Conservation (phyloP, 2,888 invertebrate genomes). For the Pandemis corylana region DNA sequence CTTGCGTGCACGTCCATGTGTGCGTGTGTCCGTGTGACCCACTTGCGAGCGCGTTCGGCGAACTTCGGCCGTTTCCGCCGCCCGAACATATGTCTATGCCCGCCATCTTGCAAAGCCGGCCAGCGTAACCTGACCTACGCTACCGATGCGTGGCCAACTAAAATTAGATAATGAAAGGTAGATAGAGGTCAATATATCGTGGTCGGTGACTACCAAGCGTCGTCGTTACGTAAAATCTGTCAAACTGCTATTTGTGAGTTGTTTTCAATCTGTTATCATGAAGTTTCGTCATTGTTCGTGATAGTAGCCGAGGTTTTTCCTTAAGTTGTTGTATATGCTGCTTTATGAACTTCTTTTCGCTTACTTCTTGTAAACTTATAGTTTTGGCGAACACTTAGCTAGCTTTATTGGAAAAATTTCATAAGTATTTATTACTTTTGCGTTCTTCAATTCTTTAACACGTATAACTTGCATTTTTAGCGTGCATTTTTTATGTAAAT, state of each 20-base stretch:
- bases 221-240: conserved; percentile 62
- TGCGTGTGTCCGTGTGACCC: conserved; percentile 80
- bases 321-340: conserved; percentile 8
- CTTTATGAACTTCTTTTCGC: conserved; percentile 20
- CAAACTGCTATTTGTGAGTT: conserved; percentile 57
- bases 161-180: conserved; percentile 48
- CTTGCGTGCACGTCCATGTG: conserved; percentile 57
- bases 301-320: conserved; percentile 38
- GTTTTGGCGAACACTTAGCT: no score
- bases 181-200: conserved; percentile 43
- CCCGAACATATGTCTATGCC: conserved; percentile 68
- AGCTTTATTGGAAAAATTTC: no score
- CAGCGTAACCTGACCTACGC: conserved; percentile 62
- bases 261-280: conserved; percentile 57
- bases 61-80: conserved; percentile 73
- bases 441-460: not conserved
- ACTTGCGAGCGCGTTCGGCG: conserved; percentile 78
- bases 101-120: conserved; percentile 66
- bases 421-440: no score
- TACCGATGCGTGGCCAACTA: conserved; percentile 39
- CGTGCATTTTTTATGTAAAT: no score
- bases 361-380: not conserved
- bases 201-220: conserved; percentile 45
- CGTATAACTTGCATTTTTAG: no score
- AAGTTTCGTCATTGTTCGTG: conserved; percentile 52